Base-by-base conservation (phyloP, 2,797 vertebrate species). In the Leptatherina wallacei region DNA sequence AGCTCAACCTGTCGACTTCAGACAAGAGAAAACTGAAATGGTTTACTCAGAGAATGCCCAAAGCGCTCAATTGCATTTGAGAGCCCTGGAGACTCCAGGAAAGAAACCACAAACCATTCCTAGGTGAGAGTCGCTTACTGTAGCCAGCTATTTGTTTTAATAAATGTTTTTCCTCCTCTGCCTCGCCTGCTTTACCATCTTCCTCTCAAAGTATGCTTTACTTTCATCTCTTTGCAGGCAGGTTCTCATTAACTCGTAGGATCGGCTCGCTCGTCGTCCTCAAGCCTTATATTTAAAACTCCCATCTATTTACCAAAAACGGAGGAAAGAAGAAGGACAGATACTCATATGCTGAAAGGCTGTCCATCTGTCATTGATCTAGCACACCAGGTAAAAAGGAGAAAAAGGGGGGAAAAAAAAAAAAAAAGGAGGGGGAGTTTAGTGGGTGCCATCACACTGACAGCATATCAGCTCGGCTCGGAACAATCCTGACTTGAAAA, bases 1-100 rank as follows among this genome's bases (percentile, higher is more conserved):
- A 56, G 82, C 79, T 85, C 84, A 78, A 89, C 80, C 86, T 90
- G 89, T 89, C 86, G 61, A 85, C 87, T 89, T 87, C 84, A 89
- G 85, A 90, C 82, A 72, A 79, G 82, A 89, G 83, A 88, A 88
- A 87, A 85, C 69, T 82, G 86, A 85, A 80, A 89, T 59, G 81
- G 77, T 91, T 92, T 85, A 90, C 85, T 87, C 75, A 55, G 85
- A 90, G 78, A 84, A 88, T 52, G 86, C 87, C 89, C 82, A 54
- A n/a, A 89, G 89, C 61, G 58, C 71, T 85, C 84, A 71, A 82
- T 87, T 84, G 80, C 81, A 73, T 35, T 70, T 1, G 47, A 76
- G 74, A 68, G 60, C 83, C 80, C 66, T 35, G 73, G 85, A 83
- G 84, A 85, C 59, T 57, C 35, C 0, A 8, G 42, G 73, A 80